These are phyloP conservation scores for Drosophila histrio DNA, from an alignment of 2,888 invertebrate genomes.

Conservation along the genomic window DNA sequence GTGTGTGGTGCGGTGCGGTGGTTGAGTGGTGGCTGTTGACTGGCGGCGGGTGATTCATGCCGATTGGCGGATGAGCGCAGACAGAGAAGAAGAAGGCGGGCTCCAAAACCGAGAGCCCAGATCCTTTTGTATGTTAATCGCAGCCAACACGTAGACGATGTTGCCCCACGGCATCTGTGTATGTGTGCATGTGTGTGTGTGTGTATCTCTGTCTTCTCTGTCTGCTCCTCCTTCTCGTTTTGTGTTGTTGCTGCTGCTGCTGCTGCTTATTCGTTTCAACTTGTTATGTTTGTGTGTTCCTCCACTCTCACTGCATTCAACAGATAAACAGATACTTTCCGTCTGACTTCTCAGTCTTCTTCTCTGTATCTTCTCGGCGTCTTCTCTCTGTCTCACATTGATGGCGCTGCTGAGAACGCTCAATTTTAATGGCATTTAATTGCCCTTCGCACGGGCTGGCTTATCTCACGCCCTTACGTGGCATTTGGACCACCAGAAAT, in stretches of 20 bases:
- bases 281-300: constrained; percentile 42
- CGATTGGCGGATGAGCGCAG: constrained; percentile 66
- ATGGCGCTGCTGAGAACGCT: constrained; percentile 22
- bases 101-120: constrained; percentile 66
- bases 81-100: constrained; percentile 69
- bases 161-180: constrained; percentile 29
- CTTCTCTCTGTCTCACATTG: constrained; percentile 44
- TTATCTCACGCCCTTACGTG: constrained; percentile 60
- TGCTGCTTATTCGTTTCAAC: constrained; percentile 57
- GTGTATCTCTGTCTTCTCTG: constrained; percentile 6
- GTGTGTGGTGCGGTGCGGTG: neutral
- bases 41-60: constrained; percentile 70
- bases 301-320: constrained; percentile 49
- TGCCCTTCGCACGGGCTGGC: constrained; percentile 64
- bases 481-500: constrained; percentile 64
- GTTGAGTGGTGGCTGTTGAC: neutral
- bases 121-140: constrained; percentile 83
- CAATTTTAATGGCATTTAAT: constrained; percentile 75
- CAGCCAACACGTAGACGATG: constrained; percentile 51
- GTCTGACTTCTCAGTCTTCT: constrained; percentile 21
- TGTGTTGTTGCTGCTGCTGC: constrained; percentile 25
- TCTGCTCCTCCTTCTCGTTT: constrained; percentile 52
- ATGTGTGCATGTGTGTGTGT: constrained; percentile 2
- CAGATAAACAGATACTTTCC: constrained; percentile 63
- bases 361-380: neutral